Evolutionary conservation across 1,140 invertebrate genomes (phyloP), one percentile per base, ranked within the genome.

Genomic region (Hycleus cichorii): DNA sequence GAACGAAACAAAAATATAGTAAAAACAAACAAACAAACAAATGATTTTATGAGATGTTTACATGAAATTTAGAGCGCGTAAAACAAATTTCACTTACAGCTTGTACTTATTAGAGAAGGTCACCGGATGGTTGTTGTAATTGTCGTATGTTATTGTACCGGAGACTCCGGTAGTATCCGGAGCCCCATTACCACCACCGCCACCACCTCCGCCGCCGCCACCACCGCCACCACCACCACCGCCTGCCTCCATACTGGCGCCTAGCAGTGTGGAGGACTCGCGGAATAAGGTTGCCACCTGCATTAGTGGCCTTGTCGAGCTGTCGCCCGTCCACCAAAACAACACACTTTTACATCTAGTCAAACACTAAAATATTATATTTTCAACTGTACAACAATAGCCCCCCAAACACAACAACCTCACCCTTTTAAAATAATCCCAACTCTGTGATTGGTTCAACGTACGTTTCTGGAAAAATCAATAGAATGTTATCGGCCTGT

Each of bases 251-350:
- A 76, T 84, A 49, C 77, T 79, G 63, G 82, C 83, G 66, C 83
- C 83, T 62, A 85, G 75, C 69, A 85, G 77, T 68, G 81, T 83
- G 67, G 83, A 80, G 68, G 82, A 82, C 75, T 85, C 83, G 61
- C 83, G 78, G 71, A 85, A 85, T 69, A 85, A 70, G 72, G 82
- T 85, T 67, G 83, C 83, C 69, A 85, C 83, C 77, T 85, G 83
- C 83, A 85, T 85, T 68, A 58, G 64, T 59, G 57, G 51, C 52
- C 62, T 59, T 57, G 60, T 52, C 69, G 69, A 67, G 69, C 69
- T 69, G 53, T 60, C 60, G 65, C 57, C 57, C 65, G 64, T 63
- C 51, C 61, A 64, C 53, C 50, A 63, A 64, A 63, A 58, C 61
- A 56, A 47, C 64, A 65, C 67, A 59, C 65, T 65, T 60, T 68